Conservation (phyloP, 1,140 invertebrate genomes). For the Hydropsyche tenuis region DNA sequence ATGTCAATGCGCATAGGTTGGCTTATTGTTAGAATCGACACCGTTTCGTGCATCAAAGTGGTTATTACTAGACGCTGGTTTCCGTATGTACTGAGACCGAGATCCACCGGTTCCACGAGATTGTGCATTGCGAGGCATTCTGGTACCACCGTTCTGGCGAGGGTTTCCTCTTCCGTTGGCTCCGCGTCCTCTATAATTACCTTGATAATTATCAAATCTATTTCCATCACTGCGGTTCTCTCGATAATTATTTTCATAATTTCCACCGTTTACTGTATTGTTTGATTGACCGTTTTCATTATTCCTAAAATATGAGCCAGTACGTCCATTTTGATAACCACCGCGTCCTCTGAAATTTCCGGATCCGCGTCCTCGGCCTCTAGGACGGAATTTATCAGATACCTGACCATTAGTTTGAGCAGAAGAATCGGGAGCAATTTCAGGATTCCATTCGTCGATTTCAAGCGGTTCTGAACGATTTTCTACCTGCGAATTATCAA, state of each 20-base stretch:
- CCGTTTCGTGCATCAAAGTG: constrained; percentile 51
- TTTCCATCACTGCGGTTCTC: constrained; percentile 56
- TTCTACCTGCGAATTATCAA: constrained; percentile 35
- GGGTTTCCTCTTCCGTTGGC: constrained; percentile 47
- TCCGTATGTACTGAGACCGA: constrained; percentile 55
- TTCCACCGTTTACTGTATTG: constrained; percentile 50
- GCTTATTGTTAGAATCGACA: constrained; percentile 34
- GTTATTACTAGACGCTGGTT: constrained; percentile 55
- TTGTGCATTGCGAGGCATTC: constrained; percentile 47
- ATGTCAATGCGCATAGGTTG: constrained; percentile 43
- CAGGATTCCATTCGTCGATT: constrained; percentile 47
- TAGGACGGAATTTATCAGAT: constrained; percentile 41
- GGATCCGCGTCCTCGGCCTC: constrained; percentile 38
- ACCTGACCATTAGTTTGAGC: constrained; percentile 30
- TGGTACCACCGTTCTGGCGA: constrained; percentile 28
- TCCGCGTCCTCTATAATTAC: constrained; percentile 56
- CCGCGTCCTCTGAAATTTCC: constrained; percentile 40
- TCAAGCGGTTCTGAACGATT: constrained; percentile 34
- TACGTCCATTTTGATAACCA: constrained; percentile 44
- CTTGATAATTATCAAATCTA: constrained; percentile 51
- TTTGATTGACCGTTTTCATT: constrained; percentile 38
- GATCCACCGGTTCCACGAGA: constrained; percentile 51
- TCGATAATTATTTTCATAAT: constrained; percentile 56
- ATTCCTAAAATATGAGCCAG: constrained; percentile 40
- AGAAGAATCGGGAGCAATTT: constrained; percentile 7